Evolutionary conservation across 2,888 invertebrate species (phyloP).

Genomic region (Bibio marci): DNA sequence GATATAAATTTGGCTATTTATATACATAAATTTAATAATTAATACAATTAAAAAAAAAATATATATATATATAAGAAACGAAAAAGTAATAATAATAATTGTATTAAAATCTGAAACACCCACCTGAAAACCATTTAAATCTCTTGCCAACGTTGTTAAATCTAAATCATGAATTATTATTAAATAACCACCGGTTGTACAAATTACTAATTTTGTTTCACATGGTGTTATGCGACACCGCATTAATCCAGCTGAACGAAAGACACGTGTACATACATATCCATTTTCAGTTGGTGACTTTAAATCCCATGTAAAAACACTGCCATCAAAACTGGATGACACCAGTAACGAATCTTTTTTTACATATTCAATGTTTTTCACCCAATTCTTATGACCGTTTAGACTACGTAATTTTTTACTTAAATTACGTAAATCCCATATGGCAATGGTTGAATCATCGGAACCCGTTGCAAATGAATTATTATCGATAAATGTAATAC

Average conservation of each 20-base stretch:
- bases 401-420: constrained; percentile 59
- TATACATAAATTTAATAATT: not conserved
- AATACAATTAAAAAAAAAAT: not conserved
- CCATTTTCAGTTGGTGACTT: constrained; percentile 68
- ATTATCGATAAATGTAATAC: constrained; percentile 79
- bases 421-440: constrained; percentile 84
- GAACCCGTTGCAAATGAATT: constrained; percentile 85
- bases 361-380: constrained; percentile 89
- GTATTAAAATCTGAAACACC: constrained; percentile 9
- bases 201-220: constrained; percentile 72
- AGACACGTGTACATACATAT: constrained; percentile 61
- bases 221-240: constrained; percentile 76
- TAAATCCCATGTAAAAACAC: constrained; percentile 87
- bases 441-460: constrained; percentile 79
- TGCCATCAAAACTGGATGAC: constrained; percentile 85
- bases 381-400: constrained; percentile 86
- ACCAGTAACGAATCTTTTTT: constrained; percentile 66
- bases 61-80: too few relatives aligned
- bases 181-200: constrained; percentile 78
- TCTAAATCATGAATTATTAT: constrained; percentile 81
- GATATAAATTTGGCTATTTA: constrained; percentile 69
- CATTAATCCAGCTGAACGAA: constrained; percentile 54
- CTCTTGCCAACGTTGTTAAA: constrained; percentile 56
- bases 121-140: constrained; percentile 73
- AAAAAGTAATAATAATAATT: not conserved